Evolutionary conservation across 2,888 invertebrate species (phyloP), one percentile per base, ranked within the genome.

Genomic region (Ferrisia virgata): DNA sequence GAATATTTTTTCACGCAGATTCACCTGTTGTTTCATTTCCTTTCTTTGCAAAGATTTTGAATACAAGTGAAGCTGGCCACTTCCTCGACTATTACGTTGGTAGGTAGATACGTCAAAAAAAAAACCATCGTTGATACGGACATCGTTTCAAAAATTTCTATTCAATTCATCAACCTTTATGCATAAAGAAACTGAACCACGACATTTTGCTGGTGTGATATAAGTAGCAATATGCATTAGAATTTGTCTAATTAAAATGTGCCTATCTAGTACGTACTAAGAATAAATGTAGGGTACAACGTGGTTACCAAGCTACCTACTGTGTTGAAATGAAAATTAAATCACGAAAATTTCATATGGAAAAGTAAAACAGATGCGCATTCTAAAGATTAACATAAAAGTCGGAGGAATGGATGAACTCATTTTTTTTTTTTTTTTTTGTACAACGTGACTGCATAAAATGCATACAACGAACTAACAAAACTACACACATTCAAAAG

Each of bases 361-460:
- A 64, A 64, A 64, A 11, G 28, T 64, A 28, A 25, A 58, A 58
- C 64, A 64, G 64, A 64, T 53, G 53, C 28, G 64, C 28, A 13
- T 9, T n/a, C 13, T 64, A 13, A 15, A 64, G 64, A 64, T 64
- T 64, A 64, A 28, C 64, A 64, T 58, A 53, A 5, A 22, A 18
- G 64, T 28, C 64, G 28, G 28, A 28, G 11, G 28, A 3, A 4
- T 4, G 28, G 25, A 28, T 64, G 28, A 64, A 64, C 64, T 64
- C 64, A 64, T 64, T 64, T 64, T 64, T 13, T n/a, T n/a, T n/a
- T n/a, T n/a, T n/a, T n/a, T n/a, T n/a, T n/a, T n/a, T n/a, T n/a
- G n/a, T n/a, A 28, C 64, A 64, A 64, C 64, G 64, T 64, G 64
- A 64, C 64, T 64, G 64, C 64, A 64, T 64, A 64, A 64, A 28